Evolutionary conservation across 2,797 vertebrate genomes (phyloP), one percentile per base, ranked within the genome.

Genomic region (Arctocebus calabarensis): DNA sequence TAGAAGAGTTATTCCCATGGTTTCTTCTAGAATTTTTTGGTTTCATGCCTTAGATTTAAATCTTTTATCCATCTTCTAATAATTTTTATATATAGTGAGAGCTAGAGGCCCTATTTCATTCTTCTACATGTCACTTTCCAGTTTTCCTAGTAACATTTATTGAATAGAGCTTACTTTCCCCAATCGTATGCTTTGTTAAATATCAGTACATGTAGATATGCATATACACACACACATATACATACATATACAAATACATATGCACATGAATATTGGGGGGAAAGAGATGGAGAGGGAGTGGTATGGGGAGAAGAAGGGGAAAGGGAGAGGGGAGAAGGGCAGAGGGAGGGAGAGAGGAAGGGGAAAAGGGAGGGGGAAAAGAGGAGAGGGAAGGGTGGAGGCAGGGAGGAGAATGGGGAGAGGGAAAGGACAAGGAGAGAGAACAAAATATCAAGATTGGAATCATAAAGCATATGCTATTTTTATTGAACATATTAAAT

Each of bases 401-500:
- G 45, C 2, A 11, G 45, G 45, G 45, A 12, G 12, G 45, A 12
- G 45, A 48, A 48, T 11, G 12, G 14, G 14, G 48, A 52, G 13
- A 3, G 13, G 13, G 48, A 14, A 45, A 48, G 73, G 22, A 62
- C 19, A 17, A 0, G 64, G 20, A 52, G 3, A 62, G 32, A 61
- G 10, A 71, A 85, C 23, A 37, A 77, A 87, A 52, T 48, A 66
- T 6, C 27, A 48, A 82, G 78, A 68, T 55, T 89, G 90, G 19
- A 10, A 85, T 95, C 37, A 95, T 84, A 82, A 84, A 95, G 25
- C 40, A 84, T 22, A 61, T 68, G 34, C 11, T 74, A 78, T 93
- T 96, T 94, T 77, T 84, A 70, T 57, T 94, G 74, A 94, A 57
- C 71, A 27, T 77, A 88, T 90, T 95, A 94, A 82, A 79, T 10